Percentiles rank a stretch among this genome's conserved stretches.
phyloP scores from a whole-genome alignment of 2,797 vertebrate genomes.

The Mormyrops boulengeri region DNA sequence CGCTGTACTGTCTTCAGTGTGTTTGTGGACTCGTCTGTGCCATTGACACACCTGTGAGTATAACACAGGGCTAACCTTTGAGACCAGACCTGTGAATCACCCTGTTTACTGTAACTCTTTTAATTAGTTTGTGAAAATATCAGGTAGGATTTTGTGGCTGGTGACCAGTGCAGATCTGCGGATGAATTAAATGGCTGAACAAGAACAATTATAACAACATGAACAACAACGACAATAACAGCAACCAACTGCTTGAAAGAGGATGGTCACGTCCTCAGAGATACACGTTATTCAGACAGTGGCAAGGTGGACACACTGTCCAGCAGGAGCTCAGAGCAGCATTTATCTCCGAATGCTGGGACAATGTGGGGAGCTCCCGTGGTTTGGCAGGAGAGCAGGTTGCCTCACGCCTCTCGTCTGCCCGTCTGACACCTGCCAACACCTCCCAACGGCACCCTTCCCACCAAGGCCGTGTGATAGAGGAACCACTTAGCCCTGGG shows the following conservation, averaged over 20 bases:
- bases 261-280: not conserved
- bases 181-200: not conserved
- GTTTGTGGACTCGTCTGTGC: not conserved
- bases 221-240: not conserved
- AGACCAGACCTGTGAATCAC: not conserved
- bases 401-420: not conserved
- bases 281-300: not conserved
- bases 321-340: not conserved
- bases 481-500: not conserved
- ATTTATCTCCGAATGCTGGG: not conserved
- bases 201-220: not conserved
- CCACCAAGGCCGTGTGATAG: not conserved
- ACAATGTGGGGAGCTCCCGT: not conserved
- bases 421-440: not conserved
- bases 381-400: not conserved
- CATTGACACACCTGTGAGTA: not conserved
- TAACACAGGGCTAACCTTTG: not conserved
- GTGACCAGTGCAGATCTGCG: not conserved
- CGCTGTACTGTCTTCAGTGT: not conserved
- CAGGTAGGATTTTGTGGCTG: not conserved
- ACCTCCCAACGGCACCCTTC: not conserved
- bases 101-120: not conserved
- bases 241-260: not conserved
- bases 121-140: not conserved
- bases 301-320: not conserved